phyloP scores from a whole-genome alignment of 2,113 vertebrate genomes.

The Cochlearius cochlearius region DNA sequence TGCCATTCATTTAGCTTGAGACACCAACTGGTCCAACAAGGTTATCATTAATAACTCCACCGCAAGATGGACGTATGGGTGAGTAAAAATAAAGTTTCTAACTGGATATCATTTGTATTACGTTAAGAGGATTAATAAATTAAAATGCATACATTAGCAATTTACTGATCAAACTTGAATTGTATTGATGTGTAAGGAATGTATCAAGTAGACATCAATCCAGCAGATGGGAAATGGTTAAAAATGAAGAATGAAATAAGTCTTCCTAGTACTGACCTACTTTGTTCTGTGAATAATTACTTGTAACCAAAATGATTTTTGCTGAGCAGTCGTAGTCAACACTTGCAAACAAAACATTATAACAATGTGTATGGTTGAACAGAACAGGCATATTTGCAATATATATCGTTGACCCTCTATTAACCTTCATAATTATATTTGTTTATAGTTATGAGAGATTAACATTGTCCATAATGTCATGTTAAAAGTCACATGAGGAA shows the following conservation, averaged over 20 bases:
- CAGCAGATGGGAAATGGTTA: not conserved
- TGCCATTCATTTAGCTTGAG: constrained; percentile 67
- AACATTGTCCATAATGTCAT: not conserved
- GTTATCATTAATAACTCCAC: constrained; percentile 81
- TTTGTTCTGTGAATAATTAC: not conserved
- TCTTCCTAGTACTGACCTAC: not conserved
- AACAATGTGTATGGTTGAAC: not conserved
- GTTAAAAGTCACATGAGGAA: not conserved
- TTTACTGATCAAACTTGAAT: not conserved
- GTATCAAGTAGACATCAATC: not conserved
- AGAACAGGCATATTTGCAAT: not conserved
- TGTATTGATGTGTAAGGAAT: not conserved
- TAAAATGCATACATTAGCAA: not conserved
- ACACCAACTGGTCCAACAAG: constrained; percentile 59
- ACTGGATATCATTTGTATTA: not conserved
- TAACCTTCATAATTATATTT: not conserved
- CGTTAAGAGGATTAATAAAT: not conserved
- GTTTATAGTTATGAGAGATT: not conserved
- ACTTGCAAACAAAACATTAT: not conserved
- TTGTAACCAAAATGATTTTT: not conserved
- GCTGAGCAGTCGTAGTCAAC: not conserved
- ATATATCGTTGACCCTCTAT: not conserved
- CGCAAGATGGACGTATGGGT: constrained; percentile 83
- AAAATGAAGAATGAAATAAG: not conserved
- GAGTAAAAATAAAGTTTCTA: constrained; percentile 13